Conservation (phyloP, 2,888 invertebrate species). For the Melanargia galathea region DNA sequence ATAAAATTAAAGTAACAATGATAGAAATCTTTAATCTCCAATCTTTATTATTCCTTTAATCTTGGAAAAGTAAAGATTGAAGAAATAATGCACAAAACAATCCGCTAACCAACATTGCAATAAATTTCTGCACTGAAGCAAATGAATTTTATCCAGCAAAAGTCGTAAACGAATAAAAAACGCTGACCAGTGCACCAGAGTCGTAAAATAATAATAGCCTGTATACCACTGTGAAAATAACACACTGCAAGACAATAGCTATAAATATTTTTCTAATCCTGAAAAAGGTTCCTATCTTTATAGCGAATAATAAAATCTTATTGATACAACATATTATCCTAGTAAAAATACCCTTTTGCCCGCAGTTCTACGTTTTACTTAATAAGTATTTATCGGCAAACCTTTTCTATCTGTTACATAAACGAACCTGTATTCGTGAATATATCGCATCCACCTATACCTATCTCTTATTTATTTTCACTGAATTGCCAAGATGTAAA, state of each 20-base stretch:
- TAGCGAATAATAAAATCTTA: slow-evolving; percentile 7
- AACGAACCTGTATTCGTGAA: too few relatives aligned
- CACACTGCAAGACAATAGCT: slow-evolving; percentile 14
- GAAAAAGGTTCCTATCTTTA: slow-evolving; percentile 21
- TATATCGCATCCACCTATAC: too few relatives aligned
- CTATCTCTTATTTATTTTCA: too few relatives aligned
- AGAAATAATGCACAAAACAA: slow-evolving; percentile 1
- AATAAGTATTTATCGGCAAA: too few relatives aligned
- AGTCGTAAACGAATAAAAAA: not conserved
- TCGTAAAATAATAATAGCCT: slow-evolving; percentile 17
- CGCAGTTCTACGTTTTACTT: too few relatives aligned
- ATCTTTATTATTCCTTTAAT: too few relatives aligned
- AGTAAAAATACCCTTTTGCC: not conserved
- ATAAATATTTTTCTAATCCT: slow-evolving; percentile 17
- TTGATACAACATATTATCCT: slow-evolving; percentile 2
- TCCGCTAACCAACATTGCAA: not conserved
- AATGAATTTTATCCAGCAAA: not conserved
- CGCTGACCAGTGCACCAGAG: slow-evolving; percentile 20
- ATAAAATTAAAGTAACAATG: too few relatives aligned
- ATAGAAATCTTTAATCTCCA: too few relatives aligned
- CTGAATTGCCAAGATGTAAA: too few relatives aligned
- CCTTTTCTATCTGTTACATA: too few relatives aligned
- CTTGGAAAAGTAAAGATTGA: too few relatives aligned
- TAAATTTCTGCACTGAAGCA: not conserved
- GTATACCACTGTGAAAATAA: not conserved